Conservation (phyloP, 1,140 invertebrate genomes). For the Brachionus rubens region DNA sequence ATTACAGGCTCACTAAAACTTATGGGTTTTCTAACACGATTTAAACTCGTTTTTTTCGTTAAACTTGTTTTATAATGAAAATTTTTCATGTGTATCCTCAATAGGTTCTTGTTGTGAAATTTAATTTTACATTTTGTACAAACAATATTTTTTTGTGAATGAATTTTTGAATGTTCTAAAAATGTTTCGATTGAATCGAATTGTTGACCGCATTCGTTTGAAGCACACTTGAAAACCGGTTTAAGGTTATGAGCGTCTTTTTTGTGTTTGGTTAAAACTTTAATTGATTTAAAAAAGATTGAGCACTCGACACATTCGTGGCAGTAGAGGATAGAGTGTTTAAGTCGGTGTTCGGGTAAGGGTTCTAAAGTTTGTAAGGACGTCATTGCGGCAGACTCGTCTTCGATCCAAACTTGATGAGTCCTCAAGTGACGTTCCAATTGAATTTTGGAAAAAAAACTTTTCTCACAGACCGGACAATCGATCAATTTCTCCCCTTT, state of each 20-base stretch:
- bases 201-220: constrained; percentile 17
- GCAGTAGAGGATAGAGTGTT: constrained; percentile 18
- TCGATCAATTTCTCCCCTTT: constrained; percentile 34
- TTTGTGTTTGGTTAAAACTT: constrained; percentile 36
- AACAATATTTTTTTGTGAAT: constrained; percentile 20
- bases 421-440: constrained; percentile 4
- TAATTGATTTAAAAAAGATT: constrained; percentile 29
- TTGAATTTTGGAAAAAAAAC: constrained; percentile 33
- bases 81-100: constrained; percentile 40
- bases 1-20: too few relatives aligned
- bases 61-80: constrained; percentile 29
- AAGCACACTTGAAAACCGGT: constrained; percentile 12
- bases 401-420: constrained; percentile 29
- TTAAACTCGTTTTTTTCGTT: neutral
- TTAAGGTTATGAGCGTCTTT: constrained; percentile 15
- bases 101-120: constrained; percentile 14
- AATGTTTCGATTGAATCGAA: neutral
- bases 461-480: constrained; percentile 34
- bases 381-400: neutral
- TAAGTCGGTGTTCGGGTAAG: neutral
- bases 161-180: neutral
- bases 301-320: constrained; percentile 34
- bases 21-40: neutral
- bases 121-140: constrained; percentile 15
- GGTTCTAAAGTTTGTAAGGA: neutral